phyloP scores from a whole-genome alignment of 2,888 invertebrate species.

The Troides oblongomaculatus region DNA sequence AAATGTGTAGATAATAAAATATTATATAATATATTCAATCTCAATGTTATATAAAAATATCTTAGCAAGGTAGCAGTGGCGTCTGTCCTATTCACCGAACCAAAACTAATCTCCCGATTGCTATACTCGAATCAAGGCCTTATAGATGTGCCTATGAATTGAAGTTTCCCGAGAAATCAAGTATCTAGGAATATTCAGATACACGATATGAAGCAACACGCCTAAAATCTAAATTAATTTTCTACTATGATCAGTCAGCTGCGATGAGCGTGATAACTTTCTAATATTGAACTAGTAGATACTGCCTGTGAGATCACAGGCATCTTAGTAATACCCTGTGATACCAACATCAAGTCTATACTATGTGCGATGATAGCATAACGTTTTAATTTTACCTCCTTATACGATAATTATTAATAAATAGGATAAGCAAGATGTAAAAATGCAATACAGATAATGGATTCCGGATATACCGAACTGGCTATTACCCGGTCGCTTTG shows the following conservation, averaged over 20 bases:
- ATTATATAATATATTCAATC: no score
- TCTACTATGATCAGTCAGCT: conserved; percentile 64
- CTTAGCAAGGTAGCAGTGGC: no score
- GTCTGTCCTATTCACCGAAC: conserved; percentile 43
- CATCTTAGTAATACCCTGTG: conserved; percentile 38
- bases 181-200: conserved; percentile 48
- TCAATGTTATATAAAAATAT: no score
- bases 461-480: no score
- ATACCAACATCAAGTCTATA: conserved; percentile 17
- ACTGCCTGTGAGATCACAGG: conserved; percentile 3
- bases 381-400: neutral
- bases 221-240: conserved; percentile 71
- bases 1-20: no score
- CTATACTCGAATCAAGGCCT: conserved; percentile 47
- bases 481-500: no score
- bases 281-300: conserved; percentile 48
- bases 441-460: no score
- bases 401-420: no score
- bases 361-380: neutral
- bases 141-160: conserved; percentile 45
- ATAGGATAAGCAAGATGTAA: no score
- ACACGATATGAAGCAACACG: conserved; percentile 40
- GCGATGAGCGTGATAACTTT: conserved; percentile 65
- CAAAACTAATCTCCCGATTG: conserved; percentile 66
- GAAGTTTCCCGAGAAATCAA: conserved; percentile 44